Evolutionary conservation across 2,888 invertebrate genomes (phyloP).

Genomic region (Lordiphosa fenestrarum): DNA sequence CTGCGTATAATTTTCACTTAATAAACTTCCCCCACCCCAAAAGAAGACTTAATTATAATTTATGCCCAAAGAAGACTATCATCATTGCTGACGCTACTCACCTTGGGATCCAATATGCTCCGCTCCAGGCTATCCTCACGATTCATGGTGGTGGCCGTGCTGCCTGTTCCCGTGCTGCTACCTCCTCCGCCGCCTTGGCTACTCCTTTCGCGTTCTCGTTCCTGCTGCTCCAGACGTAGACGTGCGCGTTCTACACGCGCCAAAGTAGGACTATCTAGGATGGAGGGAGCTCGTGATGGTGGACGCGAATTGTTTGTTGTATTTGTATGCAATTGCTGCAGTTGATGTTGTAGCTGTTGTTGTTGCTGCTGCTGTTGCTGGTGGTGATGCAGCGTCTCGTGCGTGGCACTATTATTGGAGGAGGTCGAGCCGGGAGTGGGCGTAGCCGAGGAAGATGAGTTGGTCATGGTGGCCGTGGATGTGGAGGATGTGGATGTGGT

Average conservation of each 20-base stretch:
- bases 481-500: constrained; percentile 57
- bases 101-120: constrained; percentile 78
- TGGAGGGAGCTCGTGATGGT: constrained; percentile 81
- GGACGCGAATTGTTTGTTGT: constrained; percentile 68
- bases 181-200: constrained; percentile 49
- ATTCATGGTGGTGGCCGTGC: constrained; percentile 72
- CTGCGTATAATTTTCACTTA: constrained; percentile 23
- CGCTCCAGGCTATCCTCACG: constrained; percentile 79
- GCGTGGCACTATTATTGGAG: constrained; percentile 72
- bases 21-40: constrained; percentile 1
- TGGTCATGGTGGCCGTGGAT: constrained; percentile 69
- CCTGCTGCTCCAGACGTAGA: constrained; percentile 81
- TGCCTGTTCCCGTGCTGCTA: constrained; percentile 66
- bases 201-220: constrained; percentile 56
- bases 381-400: constrained; percentile 63
- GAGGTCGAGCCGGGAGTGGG: constrained; percentile 75
- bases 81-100: constrained; percentile 34
- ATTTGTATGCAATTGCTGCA: constrained; percentile 58
- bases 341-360: constrained; percentile 52
- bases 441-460: constrained; percentile 70
- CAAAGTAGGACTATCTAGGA: constrained; percentile 83
- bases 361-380: constrained; percentile 52
- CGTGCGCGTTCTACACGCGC: constrained; percentile 83
- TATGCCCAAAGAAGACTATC: constrained; percentile 25
- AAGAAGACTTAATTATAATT: constrained; percentile 55